Evolutionary conservation across 30 jellyfish, hydroid and myxozoan species (phyloP).

Genomic region (Turritopsis dohrnii): DNA sequence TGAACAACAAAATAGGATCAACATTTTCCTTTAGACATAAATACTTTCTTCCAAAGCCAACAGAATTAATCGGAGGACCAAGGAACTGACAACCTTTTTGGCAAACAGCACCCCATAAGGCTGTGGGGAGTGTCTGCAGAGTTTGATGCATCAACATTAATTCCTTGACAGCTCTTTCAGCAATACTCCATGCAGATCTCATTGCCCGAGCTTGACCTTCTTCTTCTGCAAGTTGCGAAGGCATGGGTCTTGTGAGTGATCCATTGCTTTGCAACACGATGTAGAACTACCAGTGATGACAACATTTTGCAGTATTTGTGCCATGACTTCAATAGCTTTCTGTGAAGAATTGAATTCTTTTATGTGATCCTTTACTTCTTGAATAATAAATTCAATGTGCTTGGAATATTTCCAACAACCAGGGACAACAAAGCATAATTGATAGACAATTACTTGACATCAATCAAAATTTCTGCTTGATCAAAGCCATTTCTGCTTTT

Average conservation of each 20-base stretch:
- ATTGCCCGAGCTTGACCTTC: constrained; percentile 90
- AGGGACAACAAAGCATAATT: constrained; percentile 72
- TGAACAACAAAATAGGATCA: constrained; percentile 92
- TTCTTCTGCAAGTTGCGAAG: constrained; percentile 88
- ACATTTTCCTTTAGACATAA: constrained; percentile 79
- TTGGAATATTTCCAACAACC: constrained; percentile 51
- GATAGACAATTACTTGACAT: constrained; percentile 58
- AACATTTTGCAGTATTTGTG: constrained; percentile 46
- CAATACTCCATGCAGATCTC: constrained; percentile 96
- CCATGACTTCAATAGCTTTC: constrained; percentile 63
- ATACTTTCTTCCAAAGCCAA: constrained; percentile 91
- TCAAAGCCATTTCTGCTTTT: constrained; percentile 92
- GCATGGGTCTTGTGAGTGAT: constrained; percentile 84
- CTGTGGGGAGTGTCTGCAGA: constrained; percentile 81
- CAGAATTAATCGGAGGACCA: constrained; percentile 80
- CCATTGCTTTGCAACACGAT: constrained; percentile 35
- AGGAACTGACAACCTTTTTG: constrained; percentile 93
- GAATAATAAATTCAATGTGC: constrained; percentile 38
- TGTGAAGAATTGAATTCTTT: constrained; percentile 68
- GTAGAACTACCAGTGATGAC: constrained; percentile 29
- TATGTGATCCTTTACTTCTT: constrained; percentile 52
- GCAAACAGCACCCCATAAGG: constrained; percentile 94
- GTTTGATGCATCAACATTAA: constrained; percentile 85
- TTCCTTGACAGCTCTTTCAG: constrained; percentile 93
- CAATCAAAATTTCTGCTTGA: constrained; percentile 73